Conservation (phyloP, 2,797 vertebrate species). For the Macropodus opercularis region DNA sequence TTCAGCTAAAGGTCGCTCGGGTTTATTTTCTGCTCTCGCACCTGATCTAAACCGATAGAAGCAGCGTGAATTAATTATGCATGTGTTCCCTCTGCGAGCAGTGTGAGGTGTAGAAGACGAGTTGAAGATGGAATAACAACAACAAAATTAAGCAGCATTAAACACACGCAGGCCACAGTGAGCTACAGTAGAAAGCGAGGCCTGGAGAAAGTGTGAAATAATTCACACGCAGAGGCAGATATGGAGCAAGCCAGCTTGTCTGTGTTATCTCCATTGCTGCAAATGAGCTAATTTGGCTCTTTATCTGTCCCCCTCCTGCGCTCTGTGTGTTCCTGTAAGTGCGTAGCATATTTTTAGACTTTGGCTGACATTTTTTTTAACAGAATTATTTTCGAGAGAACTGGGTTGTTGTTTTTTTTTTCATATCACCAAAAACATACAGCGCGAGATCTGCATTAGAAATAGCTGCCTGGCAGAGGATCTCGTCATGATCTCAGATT, state of each 20-base stretch:
- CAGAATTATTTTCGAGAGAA: conserved; percentile 25
- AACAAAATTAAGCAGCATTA: conserved; percentile 20
- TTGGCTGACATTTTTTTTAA: conserved; percentile 25
- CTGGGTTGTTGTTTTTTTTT: conserved; percentile 63
- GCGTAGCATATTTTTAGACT: conserved; percentile 22
- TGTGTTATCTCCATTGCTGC: conserved; percentile 59
- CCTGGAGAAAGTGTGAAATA: conserved; percentile 57
- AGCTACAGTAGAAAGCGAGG: conserved; percentile 33
- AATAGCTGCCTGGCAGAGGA: conserved; percentile 26
- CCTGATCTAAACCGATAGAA: conserved; percentile 32
- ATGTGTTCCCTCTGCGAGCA: conserved; percentile 37
- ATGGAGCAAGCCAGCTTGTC: conserved; percentile 51
- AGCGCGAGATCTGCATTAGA: conserved; percentile 12
- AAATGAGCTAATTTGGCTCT: conserved; percentile 69
- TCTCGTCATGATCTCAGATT: conserved; percentile 9
- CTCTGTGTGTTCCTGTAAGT: conserved; percentile 30
- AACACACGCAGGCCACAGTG: conserved; percentile 31
- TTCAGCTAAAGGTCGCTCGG: not conserved
- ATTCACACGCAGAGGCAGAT: conserved; percentile 50
- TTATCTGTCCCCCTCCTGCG: conserved; percentile 43
- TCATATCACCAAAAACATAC: conserved; percentile 43
- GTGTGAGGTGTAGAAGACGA: conserved; percentile 28
- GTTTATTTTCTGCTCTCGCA: conserved; percentile 36
- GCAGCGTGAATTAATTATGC: conserved; percentile 39
- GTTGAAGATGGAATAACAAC: conserved; percentile 15